Percentiles rank a stretch among this genome's conserved stretches.
phyloP scores from a whole-genome alignment of 2,113 vertebrate species.

The Australoheros scitulus region DNA sequence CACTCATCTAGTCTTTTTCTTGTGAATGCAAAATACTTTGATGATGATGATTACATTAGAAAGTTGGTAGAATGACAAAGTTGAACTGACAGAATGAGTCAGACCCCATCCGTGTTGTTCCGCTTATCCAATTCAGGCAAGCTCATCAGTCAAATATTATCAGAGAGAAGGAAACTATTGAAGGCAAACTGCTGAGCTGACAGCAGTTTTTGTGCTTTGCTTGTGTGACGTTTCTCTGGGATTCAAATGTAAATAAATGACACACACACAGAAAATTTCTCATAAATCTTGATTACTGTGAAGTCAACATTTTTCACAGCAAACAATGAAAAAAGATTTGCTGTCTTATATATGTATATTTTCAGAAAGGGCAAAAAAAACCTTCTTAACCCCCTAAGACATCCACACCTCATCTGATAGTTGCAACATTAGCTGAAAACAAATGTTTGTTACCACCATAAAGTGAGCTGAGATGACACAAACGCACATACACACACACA shows the following conservation, averaged over 20 bases:
- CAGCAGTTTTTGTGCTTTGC: neutral
- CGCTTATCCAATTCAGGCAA: neutral
- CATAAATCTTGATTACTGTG: neutral
- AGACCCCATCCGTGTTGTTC: neutral
- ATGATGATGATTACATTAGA: neutral
- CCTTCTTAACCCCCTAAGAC: neutral
- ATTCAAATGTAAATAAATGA: neutral
- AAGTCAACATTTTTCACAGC: neutral
- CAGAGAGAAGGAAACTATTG: neutral
- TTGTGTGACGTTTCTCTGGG: neutral
- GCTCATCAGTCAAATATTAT: neutral
- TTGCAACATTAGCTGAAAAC: neutral
- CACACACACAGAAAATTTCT: rapidly evolving
- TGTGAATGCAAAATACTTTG: neutral
- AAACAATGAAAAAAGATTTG: neutral
- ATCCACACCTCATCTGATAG: neutral
- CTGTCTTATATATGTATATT: neutral
- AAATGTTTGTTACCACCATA: too few species aligned
- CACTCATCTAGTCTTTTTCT: neutral
- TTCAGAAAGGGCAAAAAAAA: neutral
- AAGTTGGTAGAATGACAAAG: neutral
- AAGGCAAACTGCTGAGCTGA: neutral
- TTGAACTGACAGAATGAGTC: neutral
- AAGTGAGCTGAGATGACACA: neutral
- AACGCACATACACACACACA: neutral